Base-by-base conservation (phyloP, 2,113 vertebrate genomes). In the Stictonetta naevosa region DNA sequence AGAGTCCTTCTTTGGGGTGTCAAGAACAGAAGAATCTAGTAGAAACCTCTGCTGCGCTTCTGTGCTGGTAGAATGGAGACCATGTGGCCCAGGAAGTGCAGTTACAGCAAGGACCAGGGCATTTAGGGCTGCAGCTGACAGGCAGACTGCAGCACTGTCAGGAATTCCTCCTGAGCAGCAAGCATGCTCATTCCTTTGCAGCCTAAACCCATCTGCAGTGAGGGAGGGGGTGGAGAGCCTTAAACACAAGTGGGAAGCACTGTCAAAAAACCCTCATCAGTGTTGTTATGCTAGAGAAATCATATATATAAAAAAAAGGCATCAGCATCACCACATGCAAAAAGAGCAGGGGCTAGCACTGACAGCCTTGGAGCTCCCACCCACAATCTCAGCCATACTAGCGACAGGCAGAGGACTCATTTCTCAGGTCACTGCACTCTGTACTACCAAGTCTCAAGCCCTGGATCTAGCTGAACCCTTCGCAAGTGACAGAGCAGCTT, bases 151-250 rank as follows among this genome's bases (percentile, higher is more conserved):
- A 42, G 78, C 59, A 10, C 29, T 82, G 10, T 3, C 46, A 62
- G 91, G 90, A 79, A 86, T 78, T 90, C 59, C 85, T 96, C 52
- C 59, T 9, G 0, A 73, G 85, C 59, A 20, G 36, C 11, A 2
- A 20, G 36, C 11, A 2, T 3, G 38, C 59, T 86, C 50, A 17
- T 76, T 71, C 60, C 71, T 1, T 0, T 36, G 82, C 36, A 86
- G 87, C 85, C 59, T 8, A 33, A 91, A 53, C 38, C 93, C 93
- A 90, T 96, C 93, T 95, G 93, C 90, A 86, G 7, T 68, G 94
- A 96, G 94, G 88, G 94, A 96, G 94, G 88, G 92, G 93, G 95
- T 50, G 94, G 93, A 92, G 72, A 96, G 59, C 79, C 72, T 90
- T 25, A 76, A 94, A 90, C 67, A 38, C 48, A 71, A 40, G 88